A percentile compares a stretch with the other conserved stretches of the same genome.
Evolutionary conservation across 92 coral and sea anemone species (phyloP).

Genomic region (Porites lobata): DNA sequence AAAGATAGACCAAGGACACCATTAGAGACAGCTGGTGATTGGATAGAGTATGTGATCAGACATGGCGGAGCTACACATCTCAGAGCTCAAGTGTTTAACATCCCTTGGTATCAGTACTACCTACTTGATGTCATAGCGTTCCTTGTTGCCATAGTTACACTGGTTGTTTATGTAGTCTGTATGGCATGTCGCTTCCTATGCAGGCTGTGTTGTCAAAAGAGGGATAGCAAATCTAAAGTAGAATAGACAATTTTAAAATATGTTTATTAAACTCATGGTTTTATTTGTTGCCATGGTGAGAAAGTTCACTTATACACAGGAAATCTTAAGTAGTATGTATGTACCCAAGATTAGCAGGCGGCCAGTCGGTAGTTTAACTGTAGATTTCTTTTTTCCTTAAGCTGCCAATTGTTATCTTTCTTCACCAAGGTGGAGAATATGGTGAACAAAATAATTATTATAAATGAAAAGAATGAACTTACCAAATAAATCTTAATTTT

Average conservation of each 20-base stretch:
- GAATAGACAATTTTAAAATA: background rate
- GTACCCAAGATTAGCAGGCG: too few relatives aligned
- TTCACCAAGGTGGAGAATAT: too few relatives aligned
- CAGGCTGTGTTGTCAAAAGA: conserved; percentile 15
- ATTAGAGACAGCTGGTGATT: conserved; percentile 66
- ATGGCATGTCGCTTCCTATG: conserved; percentile 18
- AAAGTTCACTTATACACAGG: too few relatives aligned
- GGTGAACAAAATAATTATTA: too few relatives aligned
- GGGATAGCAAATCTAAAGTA: background rate
- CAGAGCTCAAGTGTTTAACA: conserved; percentile 19
- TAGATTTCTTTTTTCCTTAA: too few relatives aligned
- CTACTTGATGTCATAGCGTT: conserved; percentile 23
- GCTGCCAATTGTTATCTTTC: too few relatives aligned
- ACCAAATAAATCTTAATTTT: background rate
- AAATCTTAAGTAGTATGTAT: too few relatives aligned
- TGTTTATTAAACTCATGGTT: background rate
- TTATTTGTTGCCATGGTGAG: background rate
- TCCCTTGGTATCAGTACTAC: conserved; percentile 42
- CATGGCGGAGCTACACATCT: conserved; percentile 41
- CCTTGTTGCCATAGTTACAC: conserved; percentile 7
- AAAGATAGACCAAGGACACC: conserved; percentile 59
- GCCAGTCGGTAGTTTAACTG: too few relatives aligned
- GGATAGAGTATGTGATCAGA: conserved; percentile 69
- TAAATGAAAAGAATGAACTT: too few relatives aligned
- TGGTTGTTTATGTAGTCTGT: background rate